Evolutionary conservation across 35 echinoderm and acorn worm genomes (phyloP), one percentile per base, ranked within the genome.

Genomic region (Patiria miniata): DNA sequence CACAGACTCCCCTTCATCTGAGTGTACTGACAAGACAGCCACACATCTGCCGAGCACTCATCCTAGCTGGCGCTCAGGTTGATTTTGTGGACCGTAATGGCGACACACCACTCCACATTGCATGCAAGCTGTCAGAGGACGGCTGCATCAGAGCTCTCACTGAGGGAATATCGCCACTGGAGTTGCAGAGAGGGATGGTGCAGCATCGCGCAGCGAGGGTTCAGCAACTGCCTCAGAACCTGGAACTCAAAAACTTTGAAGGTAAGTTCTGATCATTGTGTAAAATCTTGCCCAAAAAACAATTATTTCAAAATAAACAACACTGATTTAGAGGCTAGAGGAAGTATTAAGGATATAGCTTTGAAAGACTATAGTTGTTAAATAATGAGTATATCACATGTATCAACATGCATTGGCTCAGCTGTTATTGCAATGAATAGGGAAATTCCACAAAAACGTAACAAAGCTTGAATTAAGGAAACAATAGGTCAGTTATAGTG

Each of bases 211-310:
- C 68, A 39, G 55, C 83, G 0, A 39, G 19, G 51, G 47, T 87
- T 26, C 89, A 86, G 29, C 81, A 88, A 39, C 56, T 88, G 6
- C 85, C 89, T 69, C 90, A 83, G 61, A 58, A 87, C 33, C 73
- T 95, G 38, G 86, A 90, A 81, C 81, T 91, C 5, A 95, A 85
- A 88, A 95, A 95, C 80, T 95, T 87, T 92, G 93, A 95, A 85
- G 93, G 93, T 92, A 92, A 81, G 85, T 83, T 59, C 38, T 29
- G 36, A 19, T 19, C 37, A 2, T 16, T n/a, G 21, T 39, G 22
- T 37, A 15, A 80, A 8, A 40, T 80, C 37, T 16, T 80, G 37
- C 38, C n/a, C 40, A 22, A 37, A 8, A n/a, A n/a, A n/a, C n/a
- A n/a, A n/a, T n/a, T n/a, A n/a, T n/a, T n/a, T n/a, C n/a, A n/a